phyloP scores from a whole-genome alignment of 2,797 vertebrate genomes.

The Gila robusta region DNA sequence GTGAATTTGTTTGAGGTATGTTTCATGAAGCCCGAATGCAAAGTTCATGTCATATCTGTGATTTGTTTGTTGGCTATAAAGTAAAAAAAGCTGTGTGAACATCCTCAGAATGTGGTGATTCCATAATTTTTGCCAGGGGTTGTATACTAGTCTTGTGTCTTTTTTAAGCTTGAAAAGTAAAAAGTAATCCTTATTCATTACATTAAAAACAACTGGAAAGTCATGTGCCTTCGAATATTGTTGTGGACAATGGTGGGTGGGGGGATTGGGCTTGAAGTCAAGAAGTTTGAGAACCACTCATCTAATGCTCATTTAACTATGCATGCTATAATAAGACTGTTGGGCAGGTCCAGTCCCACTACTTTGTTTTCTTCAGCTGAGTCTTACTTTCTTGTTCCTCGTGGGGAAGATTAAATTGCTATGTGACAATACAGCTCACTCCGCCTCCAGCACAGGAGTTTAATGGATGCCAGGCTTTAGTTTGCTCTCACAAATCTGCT shows the following conservation, averaged over 20 bases:
- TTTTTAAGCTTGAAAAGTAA: too few relatives aligned
- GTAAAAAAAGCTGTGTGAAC: background rate
- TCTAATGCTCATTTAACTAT: slow-evolving; percentile 13
- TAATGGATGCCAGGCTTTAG: too few relatives aligned
- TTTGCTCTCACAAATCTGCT: too few relatives aligned
- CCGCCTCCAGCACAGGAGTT: slow-evolving; percentile 64
- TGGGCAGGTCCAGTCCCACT: slow-evolving; percentile 30
- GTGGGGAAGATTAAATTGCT: slow-evolving; percentile 63
- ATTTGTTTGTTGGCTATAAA: background rate
- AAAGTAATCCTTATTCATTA: too few relatives aligned
- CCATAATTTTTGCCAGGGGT: too few relatives aligned
- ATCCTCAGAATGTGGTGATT: background rate
- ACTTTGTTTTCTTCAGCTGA: slow-evolving; percentile 55
- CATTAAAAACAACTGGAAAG: too few relatives aligned
- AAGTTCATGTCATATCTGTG: background rate
- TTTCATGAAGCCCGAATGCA: background rate
- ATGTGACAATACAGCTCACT: slow-evolving; percentile 61
- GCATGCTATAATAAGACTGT: slow-evolving; percentile 6
- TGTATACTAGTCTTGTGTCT: too few relatives aligned
- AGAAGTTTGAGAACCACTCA: background rate
- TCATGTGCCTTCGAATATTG: too few relatives aligned
- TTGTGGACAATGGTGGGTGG: too few relatives aligned
- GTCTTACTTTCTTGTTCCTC: too few relatives aligned
- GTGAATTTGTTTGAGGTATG: background rate
- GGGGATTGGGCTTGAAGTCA: background rate